phyloP scores from a whole-genome alignment of 1,140 invertebrate genomes.

The Reticulitermes speratus region DNA sequence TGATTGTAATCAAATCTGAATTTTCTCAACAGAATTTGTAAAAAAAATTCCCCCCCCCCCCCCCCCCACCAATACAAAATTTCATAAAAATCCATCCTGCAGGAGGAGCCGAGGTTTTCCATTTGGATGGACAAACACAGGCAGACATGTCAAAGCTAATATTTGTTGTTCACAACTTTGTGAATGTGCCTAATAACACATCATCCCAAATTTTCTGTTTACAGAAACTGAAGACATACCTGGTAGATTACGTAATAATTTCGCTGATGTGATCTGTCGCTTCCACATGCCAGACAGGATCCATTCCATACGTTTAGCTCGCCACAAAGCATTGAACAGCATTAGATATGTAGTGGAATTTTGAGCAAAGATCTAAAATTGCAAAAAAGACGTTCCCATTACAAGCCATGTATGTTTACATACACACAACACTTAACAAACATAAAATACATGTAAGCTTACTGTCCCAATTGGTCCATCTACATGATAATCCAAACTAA shows the following conservation, averaged over 20 bases:
- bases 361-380: conserved; percentile 74
- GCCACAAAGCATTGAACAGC: conserved; percentile 91
- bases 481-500: conserved; percentile 89
- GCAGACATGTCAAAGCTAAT: no score
- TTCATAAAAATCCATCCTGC: no score
- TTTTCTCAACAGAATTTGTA: no score
- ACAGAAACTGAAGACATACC: conserved; percentile 40
- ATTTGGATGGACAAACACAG: no score
- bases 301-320: conserved; percentile 92
- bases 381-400: conserved; percentile 22
- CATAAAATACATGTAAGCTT: conserved; percentile 39
- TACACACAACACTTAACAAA: background rate
- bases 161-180: no score
- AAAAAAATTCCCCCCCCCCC: no score
- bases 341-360: conserved; percentile 82
- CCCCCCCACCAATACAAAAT: no score
- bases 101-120: no score
- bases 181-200: no score
- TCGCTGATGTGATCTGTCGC: conserved; percentile 77
- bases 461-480: conserved; percentile 90
- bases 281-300: conserved; percentile 85
- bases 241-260: conserved; percentile 64
- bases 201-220: no score
- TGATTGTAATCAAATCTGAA: no score
- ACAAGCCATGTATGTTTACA: background rate